These are phyloP conservation scores for Myocastor coypus DNA, from an alignment of 2,113 vertebrate species.

Conservation along the genomic window DNA sequence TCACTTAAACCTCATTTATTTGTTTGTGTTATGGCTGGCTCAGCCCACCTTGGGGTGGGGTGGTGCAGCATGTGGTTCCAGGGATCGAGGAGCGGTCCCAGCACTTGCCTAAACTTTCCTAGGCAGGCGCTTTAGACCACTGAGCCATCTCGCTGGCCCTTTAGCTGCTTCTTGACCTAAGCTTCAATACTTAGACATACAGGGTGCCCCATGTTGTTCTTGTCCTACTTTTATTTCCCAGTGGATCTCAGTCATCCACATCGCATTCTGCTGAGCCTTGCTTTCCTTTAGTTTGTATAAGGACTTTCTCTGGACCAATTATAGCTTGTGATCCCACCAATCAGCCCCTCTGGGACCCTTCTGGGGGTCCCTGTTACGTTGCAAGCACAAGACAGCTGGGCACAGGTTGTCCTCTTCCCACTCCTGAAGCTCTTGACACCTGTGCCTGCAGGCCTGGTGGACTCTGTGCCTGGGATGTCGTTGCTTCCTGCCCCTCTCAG, in stretches of 20 bases:
- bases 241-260: not conserved
- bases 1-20: too few species aligned
- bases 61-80: too few species aligned
- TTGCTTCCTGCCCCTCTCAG: not conserved
- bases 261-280: not conserved
- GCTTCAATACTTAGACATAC: not conserved
- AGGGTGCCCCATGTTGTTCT: not conserved
- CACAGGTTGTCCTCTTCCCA: not conserved
- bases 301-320: not conserved
- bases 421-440: not conserved
- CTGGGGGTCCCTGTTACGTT: not conserved
- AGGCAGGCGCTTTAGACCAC: too few species aligned
- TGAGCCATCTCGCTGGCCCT: too few species aligned
- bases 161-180: not conserved
- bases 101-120: too few species aligned
- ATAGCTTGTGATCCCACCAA: not conserved
- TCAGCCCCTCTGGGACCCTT: not conserved
- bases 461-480: not conserved
- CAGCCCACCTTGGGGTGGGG: too few species aligned
- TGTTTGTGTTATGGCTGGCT: too few species aligned
- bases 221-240: not conserved
- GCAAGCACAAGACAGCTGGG: rapidly evolving
- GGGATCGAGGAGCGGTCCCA: too few species aligned
- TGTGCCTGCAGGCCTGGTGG: not conserved
- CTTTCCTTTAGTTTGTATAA: not conserved